Conservation (phyloP, 1,140 invertebrate species). For the Arion vulgaris region DNA sequence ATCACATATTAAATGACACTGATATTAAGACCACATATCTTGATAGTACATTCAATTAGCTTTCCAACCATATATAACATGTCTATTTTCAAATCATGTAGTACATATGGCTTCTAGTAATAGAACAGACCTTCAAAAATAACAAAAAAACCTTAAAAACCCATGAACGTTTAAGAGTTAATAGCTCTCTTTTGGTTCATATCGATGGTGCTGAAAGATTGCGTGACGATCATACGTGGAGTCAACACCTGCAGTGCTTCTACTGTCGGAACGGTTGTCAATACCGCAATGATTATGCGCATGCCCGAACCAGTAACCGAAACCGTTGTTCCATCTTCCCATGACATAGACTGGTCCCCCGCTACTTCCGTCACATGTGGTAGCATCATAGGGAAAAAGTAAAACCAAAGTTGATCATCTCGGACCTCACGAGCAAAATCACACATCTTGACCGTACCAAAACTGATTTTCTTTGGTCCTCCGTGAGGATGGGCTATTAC, state of each 20-base stretch:
- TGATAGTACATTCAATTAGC: no score
- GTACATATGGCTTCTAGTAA: no score
- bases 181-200: no score
- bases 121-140: no score
- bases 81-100: no score
- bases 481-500: conserved; percentile 7
- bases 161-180: no score
- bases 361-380: not conserved
- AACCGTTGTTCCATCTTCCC: not conserved
- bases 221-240: not conserved
- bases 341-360: not conserved
- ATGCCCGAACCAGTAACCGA: conserved; percentile 18
- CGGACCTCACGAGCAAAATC: not conserved
- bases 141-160: no score
- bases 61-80: no score
- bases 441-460: not conserved
- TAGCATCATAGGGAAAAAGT: not conserved
- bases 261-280: not conserved
- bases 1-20: no score
- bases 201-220: not conserved
- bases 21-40: no score
- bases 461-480: not conserved
- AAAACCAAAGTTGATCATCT: conserved; percentile 1
- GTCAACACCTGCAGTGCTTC: not conserved
- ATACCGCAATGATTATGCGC: not conserved